These are phyloP conservation scores for Leptinotarsa undecemlineata DNA, from an alignment of 1,140 invertebrate genomes.

Conservation along the genomic window DNA sequence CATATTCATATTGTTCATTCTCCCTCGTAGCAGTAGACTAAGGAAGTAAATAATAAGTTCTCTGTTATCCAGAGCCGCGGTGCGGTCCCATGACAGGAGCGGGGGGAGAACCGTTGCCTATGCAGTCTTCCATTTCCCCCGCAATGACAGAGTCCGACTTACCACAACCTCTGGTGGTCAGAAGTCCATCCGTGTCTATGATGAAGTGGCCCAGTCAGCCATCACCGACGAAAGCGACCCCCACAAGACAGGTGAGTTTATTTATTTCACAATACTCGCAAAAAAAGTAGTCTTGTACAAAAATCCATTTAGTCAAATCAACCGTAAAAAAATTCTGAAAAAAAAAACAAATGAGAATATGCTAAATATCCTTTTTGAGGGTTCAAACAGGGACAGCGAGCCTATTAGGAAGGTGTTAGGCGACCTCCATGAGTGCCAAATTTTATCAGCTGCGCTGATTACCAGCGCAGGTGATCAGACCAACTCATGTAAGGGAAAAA, in stretches of 20 bases:
- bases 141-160: conserved; percentile 58
- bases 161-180: conserved; percentile 59
- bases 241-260: conserved; percentile 48
- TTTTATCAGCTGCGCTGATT: too few species aligned
- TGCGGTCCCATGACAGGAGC: conserved; percentile 61
- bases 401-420: too few species aligned
- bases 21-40: conserved; percentile 2
- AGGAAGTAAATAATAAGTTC: background rate
- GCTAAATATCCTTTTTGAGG: too few species aligned
- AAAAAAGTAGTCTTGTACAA: too few species aligned
- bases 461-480: too few species aligned
- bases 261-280: too few species aligned
- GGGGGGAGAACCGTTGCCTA: conserved; percentile 47
- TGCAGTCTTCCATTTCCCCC: conserved; percentile 52
- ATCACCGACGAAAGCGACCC: conserved; percentile 49
- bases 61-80: conserved; percentile 51
- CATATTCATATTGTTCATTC: background rate
- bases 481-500: too few species aligned
- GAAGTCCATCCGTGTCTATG: conserved; percentile 58
- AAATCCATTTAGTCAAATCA: too few species aligned
- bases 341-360: too few species aligned
- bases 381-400: too few species aligned
- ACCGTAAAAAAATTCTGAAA: too few species aligned
- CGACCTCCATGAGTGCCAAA: too few species aligned
- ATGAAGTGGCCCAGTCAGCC: conserved; percentile 55